Evolutionary conservation across 2,797 vertebrate species (phyloP), one percentile per base, ranked within the genome.

Genomic region (Sebastes minor): DNA sequence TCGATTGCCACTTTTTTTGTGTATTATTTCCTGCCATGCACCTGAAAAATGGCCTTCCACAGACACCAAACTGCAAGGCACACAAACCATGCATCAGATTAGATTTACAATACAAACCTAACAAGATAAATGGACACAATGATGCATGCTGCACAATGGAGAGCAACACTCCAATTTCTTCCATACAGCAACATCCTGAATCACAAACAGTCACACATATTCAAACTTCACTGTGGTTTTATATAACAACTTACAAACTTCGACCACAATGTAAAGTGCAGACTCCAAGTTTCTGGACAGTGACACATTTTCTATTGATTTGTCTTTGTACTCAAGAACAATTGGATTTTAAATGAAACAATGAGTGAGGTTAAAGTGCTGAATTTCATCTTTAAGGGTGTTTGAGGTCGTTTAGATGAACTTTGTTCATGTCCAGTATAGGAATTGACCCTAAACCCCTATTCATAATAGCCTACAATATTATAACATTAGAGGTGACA

Each of bases 281-380:
- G 69, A 76, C 74, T 85, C 62, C 1, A 32, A 35, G 30, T 32
- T 76, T 84, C 73, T 57, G 52, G 71, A 81, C 80, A 81, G 59
- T 81, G 64, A 81, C 22, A 13, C n/a, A 86, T 82, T 82, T 71
- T 61, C 35, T 82, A 89, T 91, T 77, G 86, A 86, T 88, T 71
- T 66, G 16, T 8, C 74, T 75, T 85, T 89, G 82, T 80, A 18
- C 59, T 69, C 32, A 6, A 75, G 75, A 78, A 88, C 78, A 85
- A 82, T 78, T 72, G 74, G 59, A 74, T 83, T 76, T 30, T 3
- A 77, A 67, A 75, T 77, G 13, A 78, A 86, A 88, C 81, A 83
- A 72, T 70, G 74, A 53, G 38, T 60, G 57, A 30, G 25, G 53
- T 70, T 66, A 80, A 85, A 85, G 61, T 86, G 86, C 78, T 80